Conservation (phyloP, 2,797 vertebrate genomes). For the Pachyuromys duprasi region DNA sequence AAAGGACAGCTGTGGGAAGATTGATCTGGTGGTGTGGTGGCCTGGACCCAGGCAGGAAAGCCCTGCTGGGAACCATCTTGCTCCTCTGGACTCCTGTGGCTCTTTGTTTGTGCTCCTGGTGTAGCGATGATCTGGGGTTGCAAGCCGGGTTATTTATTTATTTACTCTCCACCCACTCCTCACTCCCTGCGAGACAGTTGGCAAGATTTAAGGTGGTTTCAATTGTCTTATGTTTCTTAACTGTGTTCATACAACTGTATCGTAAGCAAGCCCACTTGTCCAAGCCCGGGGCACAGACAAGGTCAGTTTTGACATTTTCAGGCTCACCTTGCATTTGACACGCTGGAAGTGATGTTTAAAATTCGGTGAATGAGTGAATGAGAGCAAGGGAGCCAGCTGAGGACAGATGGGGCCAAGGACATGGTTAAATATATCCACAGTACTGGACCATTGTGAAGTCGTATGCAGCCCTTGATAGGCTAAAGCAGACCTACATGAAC, state of each 20-base stretch:
- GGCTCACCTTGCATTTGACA: background rate
- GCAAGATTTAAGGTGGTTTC: conserved; percentile 4
- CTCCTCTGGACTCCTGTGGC: background rate
- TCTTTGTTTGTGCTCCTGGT: background rate
- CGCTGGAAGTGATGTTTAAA: background rate
- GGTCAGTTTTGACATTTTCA: background rate
- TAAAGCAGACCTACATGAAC: background rate
- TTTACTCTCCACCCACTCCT: conserved; percentile 33
- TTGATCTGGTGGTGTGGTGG: conserved; percentile 28
- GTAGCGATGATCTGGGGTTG: background rate
- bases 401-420: background rate
- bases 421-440: background rate
- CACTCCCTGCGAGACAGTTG: background rate
- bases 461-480: background rate
- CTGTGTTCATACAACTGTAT: background rate
- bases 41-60: background rate
- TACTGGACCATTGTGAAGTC: background rate
- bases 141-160: conserved; percentile 33
- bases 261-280: background rate
- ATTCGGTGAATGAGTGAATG: conserved; percentile 2
- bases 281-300: background rate
- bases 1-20: conserved; percentile 50
- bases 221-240: background rate
- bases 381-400: conserved; percentile 4
- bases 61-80: conserved; percentile 49